A percentile compares a stretch with the other conserved stretches of the same genome.
Evolutionary conservation across 2,113 vertebrate genomes (phyloP).

Genomic region (Motacilla tschutschensis): DNA sequence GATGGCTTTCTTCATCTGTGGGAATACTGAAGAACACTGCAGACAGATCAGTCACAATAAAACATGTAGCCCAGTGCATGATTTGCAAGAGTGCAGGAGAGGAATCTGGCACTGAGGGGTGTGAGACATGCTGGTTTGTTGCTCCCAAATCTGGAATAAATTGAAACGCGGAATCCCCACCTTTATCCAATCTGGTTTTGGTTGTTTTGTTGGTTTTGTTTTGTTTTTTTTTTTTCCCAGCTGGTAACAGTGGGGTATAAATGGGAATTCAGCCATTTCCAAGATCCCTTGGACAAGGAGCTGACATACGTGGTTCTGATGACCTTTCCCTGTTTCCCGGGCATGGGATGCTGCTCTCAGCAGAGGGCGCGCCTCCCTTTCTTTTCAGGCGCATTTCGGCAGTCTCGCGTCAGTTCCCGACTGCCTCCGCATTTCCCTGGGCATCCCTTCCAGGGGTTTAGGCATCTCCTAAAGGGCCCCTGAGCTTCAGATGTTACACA

Average conservation of each 20-base stretch:
- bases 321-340: fast-evolving
- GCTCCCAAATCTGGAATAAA: neutral
- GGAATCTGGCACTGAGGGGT: neutral
- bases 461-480: neutral
- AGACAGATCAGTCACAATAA: neutral
- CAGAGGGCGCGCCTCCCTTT: slow-evolving; percentile 6
- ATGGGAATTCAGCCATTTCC: neutral
- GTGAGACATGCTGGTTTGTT: neutral
- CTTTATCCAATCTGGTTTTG: fast-evolving
- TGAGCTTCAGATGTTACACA: neutral
- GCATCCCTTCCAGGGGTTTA: neutral
- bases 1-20: neutral
- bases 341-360: neutral
- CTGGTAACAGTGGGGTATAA: neutral
- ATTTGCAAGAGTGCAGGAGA: neutral
- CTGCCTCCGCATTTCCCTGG: fast-evolving
- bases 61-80: fast-evolving
- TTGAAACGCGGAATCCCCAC: neutral
- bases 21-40: neutral
- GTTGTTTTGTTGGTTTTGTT: too few species aligned
- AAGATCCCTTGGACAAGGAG: neutral
- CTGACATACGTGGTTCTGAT: fast-evolving
- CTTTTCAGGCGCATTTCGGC: neutral
- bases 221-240: neutral
- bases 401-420: fast-evolving